Conservation (phyloP, 2,888 invertebrate species). For the Caenorhabditis sp. region DNA sequence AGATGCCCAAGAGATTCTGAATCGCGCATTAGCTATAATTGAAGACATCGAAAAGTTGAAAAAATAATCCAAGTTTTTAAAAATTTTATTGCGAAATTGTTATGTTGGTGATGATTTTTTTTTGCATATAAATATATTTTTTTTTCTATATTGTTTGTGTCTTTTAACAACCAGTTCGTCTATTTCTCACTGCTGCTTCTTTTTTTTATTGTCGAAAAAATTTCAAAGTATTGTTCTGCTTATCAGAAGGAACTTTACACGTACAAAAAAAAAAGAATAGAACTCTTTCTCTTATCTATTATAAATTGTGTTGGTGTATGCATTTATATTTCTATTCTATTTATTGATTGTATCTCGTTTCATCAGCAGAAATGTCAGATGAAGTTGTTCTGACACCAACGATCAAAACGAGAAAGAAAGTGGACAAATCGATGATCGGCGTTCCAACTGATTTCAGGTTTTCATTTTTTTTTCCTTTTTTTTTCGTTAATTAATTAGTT, state of each 20-base stretch:
- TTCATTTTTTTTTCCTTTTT: background rate
- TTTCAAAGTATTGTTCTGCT: background rate
- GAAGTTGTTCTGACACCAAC: conserved; percentile 28
- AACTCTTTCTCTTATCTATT: background rate
- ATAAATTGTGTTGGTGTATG: background rate
- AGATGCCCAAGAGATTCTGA: conserved; percentile 27
- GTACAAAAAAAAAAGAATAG: background rate
- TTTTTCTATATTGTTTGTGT: background rate
- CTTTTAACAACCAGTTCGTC: background rate
- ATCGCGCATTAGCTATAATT: conserved; percentile 20
- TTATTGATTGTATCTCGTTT: background rate
- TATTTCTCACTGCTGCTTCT: background rate
- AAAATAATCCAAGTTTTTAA: background rate
- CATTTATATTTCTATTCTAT: background rate
- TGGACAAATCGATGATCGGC: conserved; percentile 34
- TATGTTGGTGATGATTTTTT: background rate
- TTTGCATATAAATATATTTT: background rate
- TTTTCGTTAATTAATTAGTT: background rate
- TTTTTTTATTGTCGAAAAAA: background rate
- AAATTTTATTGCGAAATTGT: background rate
- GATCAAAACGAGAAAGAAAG: conserved; percentile 23
- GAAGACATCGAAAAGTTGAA: conserved; percentile 13
- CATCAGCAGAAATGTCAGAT: conserved; percentile 18
- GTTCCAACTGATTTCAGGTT: conserved; percentile 26
- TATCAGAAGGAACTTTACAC: background rate